These are phyloP conservation scores for Parnassius mnemosyne DNA, from an alignment of 2,888 invertebrate genomes.

Conservation along the genomic window DNA sequence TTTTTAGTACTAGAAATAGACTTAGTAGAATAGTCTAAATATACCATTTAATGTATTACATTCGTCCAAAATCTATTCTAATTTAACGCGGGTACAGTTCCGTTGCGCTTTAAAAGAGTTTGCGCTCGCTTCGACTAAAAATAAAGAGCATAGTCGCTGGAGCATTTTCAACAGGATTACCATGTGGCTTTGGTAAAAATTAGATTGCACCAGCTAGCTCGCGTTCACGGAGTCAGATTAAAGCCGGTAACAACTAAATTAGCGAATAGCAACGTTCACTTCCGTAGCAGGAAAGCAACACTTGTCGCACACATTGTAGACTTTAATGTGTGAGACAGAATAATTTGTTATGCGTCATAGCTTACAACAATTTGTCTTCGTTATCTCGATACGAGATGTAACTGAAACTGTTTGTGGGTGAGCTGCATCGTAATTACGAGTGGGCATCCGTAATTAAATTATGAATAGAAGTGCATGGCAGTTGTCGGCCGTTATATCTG, in stretches of 20 bases:
- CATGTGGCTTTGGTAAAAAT: slow-evolving; percentile 37
- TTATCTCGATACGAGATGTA: slow-evolving; percentile 37
- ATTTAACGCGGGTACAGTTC: slow-evolving; percentile 11
- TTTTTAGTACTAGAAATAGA: too few relatives aligned
- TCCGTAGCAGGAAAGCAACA: slow-evolving; percentile 69
- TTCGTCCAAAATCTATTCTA: slow-evolving; percentile 16
- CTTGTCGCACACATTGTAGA: slow-evolving; percentile 56
- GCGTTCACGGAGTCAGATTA: slow-evolving; percentile 36
- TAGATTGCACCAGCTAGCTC: slow-evolving; percentile 42
- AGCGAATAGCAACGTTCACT: slow-evolving; percentile 56
- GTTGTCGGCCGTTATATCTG: slow-evolving; percentile 5
- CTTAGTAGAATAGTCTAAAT: too few relatives aligned
- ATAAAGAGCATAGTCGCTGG: slow-evolving; percentile 9
- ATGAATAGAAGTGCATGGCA: slow-evolving; percentile 18
- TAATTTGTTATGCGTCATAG: slow-evolving; percentile 47
- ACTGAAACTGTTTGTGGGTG: slow-evolving; percentile 34
- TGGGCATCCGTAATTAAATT: slow-evolving; percentile 26
- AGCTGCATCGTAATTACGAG: slow-evolving; percentile 32
- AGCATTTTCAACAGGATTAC: slow-evolving; percentile 19
- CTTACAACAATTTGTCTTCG: slow-evolving; percentile 44
- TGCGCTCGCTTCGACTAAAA: slow-evolving; percentile 18
- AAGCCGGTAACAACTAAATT: slow-evolving; percentile 63
- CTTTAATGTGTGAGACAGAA: slow-evolving; percentile 31
- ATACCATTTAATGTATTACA: background rate
- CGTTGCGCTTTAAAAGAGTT: slow-evolving; percentile 22